These are phyloP conservation scores for Rissa tridactyla DNA, from an alignment of 2,113 vertebrate genomes.

Conservation along the genomic window DNA sequence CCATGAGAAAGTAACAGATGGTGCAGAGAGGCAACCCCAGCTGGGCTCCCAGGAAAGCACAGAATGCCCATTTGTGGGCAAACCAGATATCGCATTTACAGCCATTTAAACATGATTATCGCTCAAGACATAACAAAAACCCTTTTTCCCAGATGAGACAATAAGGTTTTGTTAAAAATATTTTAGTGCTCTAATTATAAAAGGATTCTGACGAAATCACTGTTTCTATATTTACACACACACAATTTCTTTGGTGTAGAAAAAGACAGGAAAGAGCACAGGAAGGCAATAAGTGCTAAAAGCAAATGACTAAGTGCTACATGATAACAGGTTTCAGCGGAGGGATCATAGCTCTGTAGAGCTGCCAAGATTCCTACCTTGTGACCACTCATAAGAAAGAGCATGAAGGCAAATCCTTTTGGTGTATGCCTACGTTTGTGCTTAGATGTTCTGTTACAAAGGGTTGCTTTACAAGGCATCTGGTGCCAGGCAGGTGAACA, in stretches of 20 bases:
- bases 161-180: conserved; percentile 16
- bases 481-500: neutral
- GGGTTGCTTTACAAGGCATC: neutral
- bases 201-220: conserved; percentile 6
- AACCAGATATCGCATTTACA: neutral
- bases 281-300: neutral
- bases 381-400: neutral
- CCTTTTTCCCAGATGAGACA: neutral
- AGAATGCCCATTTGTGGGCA: neutral
- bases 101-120: neutral
- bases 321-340: neutral
- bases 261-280: neutral
- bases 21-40: neutral
- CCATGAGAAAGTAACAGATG: neutral
- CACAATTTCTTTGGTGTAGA: conserved; percentile 51
- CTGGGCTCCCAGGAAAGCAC: neutral
- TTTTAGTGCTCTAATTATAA: conserved; percentile 1
- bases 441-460: neutral
- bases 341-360: neutral
- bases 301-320: neutral
- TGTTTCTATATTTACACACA: neutral
- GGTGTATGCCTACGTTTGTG: neutral
- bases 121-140: neutral
- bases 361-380: neutral
- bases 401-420: neutral